phyloP scores from a whole-genome alignment of 2,797 vertebrate genomes.

The Syngnathus acus region DNA sequence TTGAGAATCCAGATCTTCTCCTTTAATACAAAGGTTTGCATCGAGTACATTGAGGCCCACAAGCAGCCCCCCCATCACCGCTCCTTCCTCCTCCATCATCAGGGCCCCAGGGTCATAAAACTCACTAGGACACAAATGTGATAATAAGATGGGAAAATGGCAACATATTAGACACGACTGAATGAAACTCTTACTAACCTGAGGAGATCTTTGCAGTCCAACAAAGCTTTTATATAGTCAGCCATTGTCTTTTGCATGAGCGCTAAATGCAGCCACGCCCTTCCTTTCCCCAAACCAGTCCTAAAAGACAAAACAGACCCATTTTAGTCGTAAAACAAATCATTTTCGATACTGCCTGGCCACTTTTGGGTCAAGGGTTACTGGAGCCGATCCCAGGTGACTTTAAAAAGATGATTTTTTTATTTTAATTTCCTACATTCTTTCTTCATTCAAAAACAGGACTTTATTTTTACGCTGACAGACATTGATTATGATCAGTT shows the following conservation, averaged over 20 bases:
- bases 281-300: slow-evolving; percentile 85
- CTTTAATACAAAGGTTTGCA: slow-evolving; percentile 97
- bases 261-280: slow-evolving; percentile 95
- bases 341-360: background rate
- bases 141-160: background rate
- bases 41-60: slow-evolving; percentile 98
- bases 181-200: slow-evolving; percentile 62
- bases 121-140: slow-evolving; percentile 68
- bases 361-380: background rate
- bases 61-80: slow-evolving; percentile 87
- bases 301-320: slow-evolving; percentile 51
- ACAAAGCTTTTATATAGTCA: slow-evolving; percentile 88
- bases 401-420: too few relatives aligned
- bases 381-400: too few relatives aligned
- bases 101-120: slow-evolving; percentile 91
- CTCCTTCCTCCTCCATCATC: slow-evolving; percentile 92
- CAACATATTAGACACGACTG: background rate
- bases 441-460: too few relatives aligned
- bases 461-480: too few relatives aligned
- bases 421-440: too few relatives aligned
- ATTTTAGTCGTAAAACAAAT: background rate
- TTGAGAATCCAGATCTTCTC: slow-evolving; percentile 96
- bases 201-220: slow-evolving; percentile 86
- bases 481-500: too few relatives aligned
- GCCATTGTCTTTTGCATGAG: slow-evolving; percentile 98